Percentiles rank a stretch among this genome's conserved stretches.
Evolutionary conservation across 1,140 invertebrate genomes (phyloP).

Genomic region (Drosophila lacteicornis): DNA sequence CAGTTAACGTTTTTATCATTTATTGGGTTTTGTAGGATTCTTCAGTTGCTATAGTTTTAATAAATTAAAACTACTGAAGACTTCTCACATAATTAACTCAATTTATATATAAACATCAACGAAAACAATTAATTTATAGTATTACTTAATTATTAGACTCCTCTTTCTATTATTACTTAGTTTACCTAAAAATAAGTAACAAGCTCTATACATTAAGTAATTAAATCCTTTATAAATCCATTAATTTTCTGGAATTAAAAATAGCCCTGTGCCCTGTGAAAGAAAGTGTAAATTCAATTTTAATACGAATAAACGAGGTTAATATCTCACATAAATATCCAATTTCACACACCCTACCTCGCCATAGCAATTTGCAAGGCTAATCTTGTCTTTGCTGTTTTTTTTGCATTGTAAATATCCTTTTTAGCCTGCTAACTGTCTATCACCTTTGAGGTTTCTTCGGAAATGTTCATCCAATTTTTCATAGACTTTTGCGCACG

Average conservation of each 20-base stretch:
- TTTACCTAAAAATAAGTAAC: too few species aligned
- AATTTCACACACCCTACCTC: not conserved
- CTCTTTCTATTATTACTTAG: too few species aligned
- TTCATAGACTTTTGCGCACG: not conserved
- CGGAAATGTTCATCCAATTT: slow-evolving; percentile 41
- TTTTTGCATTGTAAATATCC: not conserved
- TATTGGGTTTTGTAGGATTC: too few species aligned
- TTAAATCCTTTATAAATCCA: too few species aligned
- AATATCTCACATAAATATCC: slow-evolving; percentile 1
- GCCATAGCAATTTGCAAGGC: not conserved
- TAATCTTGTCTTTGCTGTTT: slow-evolving; percentile 8
- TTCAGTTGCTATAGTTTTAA: too few species aligned
- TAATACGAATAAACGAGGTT: not conserved
- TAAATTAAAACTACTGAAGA: too few species aligned
- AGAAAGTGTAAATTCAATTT: not conserved
- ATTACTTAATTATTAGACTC: too few species aligned
- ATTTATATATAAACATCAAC: too few species aligned
- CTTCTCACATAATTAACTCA: too few species aligned
- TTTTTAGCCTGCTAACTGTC: not conserved
- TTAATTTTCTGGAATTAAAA: too few species aligned
- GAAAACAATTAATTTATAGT: too few species aligned
- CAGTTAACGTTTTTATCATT: not conserved
- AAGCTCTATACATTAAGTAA: not conserved
- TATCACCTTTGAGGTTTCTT: slow-evolving; percentile 16
- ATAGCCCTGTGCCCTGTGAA: not conserved